A percentile compares a stretch with the other conserved stretches of the same genome.
Evolutionary conservation across 2,888 invertebrate species (phyloP).

Genomic region (Octonoba sinensis): DNA sequence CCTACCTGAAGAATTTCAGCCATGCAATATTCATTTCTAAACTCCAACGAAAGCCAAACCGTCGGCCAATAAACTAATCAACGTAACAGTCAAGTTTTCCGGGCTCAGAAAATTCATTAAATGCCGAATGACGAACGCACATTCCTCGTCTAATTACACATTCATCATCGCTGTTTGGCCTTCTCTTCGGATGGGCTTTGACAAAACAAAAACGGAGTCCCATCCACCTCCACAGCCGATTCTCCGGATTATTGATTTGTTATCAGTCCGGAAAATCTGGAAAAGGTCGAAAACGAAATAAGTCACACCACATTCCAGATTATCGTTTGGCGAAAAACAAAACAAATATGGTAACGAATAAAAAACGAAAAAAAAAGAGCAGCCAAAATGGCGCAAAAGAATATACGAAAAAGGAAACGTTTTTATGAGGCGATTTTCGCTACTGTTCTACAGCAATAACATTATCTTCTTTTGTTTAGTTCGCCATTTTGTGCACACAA

Average conservation of each 20-base stretch:
- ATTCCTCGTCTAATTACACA: conserved; percentile 58
- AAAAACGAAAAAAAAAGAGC: background rate
- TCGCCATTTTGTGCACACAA: conserved; percentile 35
- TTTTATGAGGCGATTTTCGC: conserved; percentile 34
- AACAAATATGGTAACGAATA: background rate
- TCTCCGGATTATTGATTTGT: conserved; percentile 49
- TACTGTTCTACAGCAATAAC: conserved; percentile 30
- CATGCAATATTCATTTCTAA: conserved; percentile 51
- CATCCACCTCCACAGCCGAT: conserved; percentile 9
- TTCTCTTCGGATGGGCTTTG: background rate
- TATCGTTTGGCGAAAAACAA: background rate
- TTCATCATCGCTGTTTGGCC: conserved; percentile 46
- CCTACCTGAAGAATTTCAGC: conserved; percentile 55
- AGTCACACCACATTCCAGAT: background rate
- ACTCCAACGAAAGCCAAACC: conserved; percentile 26
- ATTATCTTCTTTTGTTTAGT: conserved; percentile 41
- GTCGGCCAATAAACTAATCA: conserved; percentile 60
- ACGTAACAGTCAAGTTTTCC: conserved; percentile 47
- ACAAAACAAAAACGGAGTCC: conserved; percentile 36
- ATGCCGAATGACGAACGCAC: conserved; percentile 49
- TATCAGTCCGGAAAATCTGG: conserved; percentile 27
- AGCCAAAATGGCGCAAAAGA: background rate
- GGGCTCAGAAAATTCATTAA: conserved; percentile 52
- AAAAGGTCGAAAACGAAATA: conserved; percentile 5
- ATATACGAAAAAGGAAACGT: background rate